Conservation (phyloP, 1,140 invertebrate genomes). For the Lerema accius region DNA sequence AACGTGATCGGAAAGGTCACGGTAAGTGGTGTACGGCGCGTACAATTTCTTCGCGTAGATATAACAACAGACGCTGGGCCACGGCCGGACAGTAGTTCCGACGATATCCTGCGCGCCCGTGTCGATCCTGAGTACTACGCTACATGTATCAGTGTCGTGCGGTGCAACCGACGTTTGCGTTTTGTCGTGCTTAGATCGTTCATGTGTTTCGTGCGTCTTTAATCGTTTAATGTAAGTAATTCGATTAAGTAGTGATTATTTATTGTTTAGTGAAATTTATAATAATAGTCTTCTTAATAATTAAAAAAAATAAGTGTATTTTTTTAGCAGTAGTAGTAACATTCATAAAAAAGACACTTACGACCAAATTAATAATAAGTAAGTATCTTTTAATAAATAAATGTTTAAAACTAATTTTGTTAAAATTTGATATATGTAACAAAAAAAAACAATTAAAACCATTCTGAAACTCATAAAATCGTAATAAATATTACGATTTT, state of each 20-base stretch:
- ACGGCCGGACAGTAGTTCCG: conserved; percentile 26
- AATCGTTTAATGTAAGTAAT: background rate
- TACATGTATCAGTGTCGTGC: conserved; percentile 29
- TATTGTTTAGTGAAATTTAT: too few relatives aligned
- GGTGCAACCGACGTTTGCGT: conserved; percentile 19
- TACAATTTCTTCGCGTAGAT: conserved; percentile 37
- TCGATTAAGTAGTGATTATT: background rate
- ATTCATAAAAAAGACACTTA: too few relatives aligned
- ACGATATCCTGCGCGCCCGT: conserved; percentile 29
- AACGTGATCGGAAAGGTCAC: conserved; percentile 41
- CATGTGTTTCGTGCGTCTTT: background rate
- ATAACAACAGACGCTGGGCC: conserved; percentile 35
- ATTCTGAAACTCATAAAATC: too few relatives aligned
- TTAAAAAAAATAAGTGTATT: too few relatives aligned
- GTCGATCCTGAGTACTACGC: conserved; percentile 20
- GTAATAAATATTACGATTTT: too few relatives aligned
- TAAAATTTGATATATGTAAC: too few relatives aligned
- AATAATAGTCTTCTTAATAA: too few relatives aligned
- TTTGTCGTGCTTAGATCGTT: conserved; percentile 17
- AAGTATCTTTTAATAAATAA: too few relatives aligned
- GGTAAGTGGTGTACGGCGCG: conserved; percentile 20
- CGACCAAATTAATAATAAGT: too few relatives aligned
- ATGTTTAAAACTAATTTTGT: too few relatives aligned
- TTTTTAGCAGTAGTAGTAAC: too few relatives aligned
- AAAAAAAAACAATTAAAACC: too few relatives aligned